Evolutionary conservation across 2,888 invertebrate species (phyloP).

Genomic region (Lasiommata megera): DNA sequence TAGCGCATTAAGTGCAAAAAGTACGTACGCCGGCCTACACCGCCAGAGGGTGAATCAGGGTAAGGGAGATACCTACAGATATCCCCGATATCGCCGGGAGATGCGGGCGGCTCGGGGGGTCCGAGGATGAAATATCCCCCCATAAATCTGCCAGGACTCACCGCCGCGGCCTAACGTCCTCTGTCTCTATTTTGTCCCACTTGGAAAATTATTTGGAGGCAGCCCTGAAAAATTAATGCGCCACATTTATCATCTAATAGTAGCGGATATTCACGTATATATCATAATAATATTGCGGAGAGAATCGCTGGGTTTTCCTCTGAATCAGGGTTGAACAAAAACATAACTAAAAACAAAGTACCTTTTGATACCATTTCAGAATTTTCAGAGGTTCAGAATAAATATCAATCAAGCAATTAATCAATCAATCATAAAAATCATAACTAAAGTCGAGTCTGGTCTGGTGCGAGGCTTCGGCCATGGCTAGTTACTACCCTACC

Average conservation of each 20-base stretch:
- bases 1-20: conserved; percentile 27
- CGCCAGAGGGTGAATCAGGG: conserved; percentile 16
- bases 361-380: no score
- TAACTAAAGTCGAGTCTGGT: no score
- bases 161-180: conserved; percentile 34
- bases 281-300: conserved; percentile 17
- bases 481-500: no score
- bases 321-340: background rate
- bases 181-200: conserved; percentile 35
- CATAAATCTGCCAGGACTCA: conserved; percentile 65
- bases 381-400: no score
- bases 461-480: no score
- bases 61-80: conserved; percentile 32
- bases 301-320: conserved; percentile 9
- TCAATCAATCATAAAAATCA: no score
- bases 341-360: no score
- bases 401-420: no score
- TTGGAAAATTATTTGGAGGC: conserved; percentile 29
- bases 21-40: conserved; percentile 6
- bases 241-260: conserved; percentile 31
- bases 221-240: conserved; percentile 33
- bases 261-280: conserved; percentile 26
- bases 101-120: conserved; percentile 37
- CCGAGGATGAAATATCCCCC: conserved; percentile 61
- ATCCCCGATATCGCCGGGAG: conserved; percentile 44